A percentile compares a stretch with the other conserved stretches of the same genome.
phyloP scores from a whole-genome alignment of 1,140 invertebrate species.

The Archivesica marissinica region DNA sequence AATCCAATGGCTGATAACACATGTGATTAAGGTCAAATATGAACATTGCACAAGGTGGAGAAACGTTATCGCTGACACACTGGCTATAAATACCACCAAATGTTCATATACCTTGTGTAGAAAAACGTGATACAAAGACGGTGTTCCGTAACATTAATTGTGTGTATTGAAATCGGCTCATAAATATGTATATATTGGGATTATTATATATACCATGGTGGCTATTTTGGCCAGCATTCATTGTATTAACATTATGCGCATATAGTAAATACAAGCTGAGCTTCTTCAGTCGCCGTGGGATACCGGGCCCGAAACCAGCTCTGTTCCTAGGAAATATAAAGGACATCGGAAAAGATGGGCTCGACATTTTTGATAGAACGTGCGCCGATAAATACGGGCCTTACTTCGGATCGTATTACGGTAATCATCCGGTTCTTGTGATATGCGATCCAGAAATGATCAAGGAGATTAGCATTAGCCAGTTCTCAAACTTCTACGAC shows the following conservation, averaged over 20 bases:
- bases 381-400: slow-evolving; percentile 14
- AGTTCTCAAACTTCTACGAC: slow-evolving; percentile 52
- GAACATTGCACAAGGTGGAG: no score
- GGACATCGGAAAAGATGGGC: background rate
- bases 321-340: slow-evolving; percentile 29
- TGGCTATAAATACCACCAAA: no score
- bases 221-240: slow-evolving; percentile 9
- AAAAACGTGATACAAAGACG: no score
- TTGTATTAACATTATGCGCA: background rate
- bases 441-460: slow-evolving; percentile 53
- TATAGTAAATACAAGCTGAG: slow-evolving; percentile 17
- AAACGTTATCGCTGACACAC: no score
- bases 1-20: no score
- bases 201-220: slow-evolving; percentile 1
- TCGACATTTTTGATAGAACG: background rate
- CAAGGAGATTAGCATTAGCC: slow-evolving; percentile 23
- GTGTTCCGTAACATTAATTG: no score
- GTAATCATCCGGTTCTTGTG: slow-evolving; percentile 25
- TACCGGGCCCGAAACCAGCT: slow-evolving; percentile 13
- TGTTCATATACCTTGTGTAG: no score
- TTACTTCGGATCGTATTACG: background rate
- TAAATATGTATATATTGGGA: background rate
- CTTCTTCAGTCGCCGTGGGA: slow-evolving; percentile 26
- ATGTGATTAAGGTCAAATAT: no score
- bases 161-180: no score